A percentile compares a stretch with the other conserved stretches of the same genome.
Evolutionary conservation across 2,888 invertebrate genomes (phyloP).

Genomic region (Drosophila antonietae): DNA sequence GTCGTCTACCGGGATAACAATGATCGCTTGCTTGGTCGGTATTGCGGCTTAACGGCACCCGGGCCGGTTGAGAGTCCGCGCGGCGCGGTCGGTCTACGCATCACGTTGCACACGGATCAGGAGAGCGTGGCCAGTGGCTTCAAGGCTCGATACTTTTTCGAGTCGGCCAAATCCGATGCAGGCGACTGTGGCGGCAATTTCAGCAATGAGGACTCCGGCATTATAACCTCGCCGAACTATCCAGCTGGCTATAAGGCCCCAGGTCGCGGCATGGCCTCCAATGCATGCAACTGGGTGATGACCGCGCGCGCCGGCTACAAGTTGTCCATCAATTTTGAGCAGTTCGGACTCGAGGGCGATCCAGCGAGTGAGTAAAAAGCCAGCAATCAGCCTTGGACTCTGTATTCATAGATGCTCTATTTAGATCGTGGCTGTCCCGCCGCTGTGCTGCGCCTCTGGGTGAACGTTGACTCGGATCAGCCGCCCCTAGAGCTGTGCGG

Average conservation of each 20-base stretch:
- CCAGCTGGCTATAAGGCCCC: conserved; percentile 96
- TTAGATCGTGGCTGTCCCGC: conserved; percentile 95
- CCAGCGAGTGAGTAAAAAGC: conserved; percentile 88
- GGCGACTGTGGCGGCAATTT: conserved; percentile 97
- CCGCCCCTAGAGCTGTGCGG: conserved; percentile 96
- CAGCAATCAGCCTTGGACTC: too few relatives aligned
- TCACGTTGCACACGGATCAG: conserved; percentile 94
- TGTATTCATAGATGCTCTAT: neutral
- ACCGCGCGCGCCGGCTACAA: conserved; percentile 93
- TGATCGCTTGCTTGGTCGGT: conserved; percentile 94
- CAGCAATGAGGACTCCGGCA: conserved; percentile 92
- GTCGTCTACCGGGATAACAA: conserved; percentile 93
- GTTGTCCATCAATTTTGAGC: conserved; percentile 95
- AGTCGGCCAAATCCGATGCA: conserved; percentile 93
- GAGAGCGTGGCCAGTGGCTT: conserved; percentile 97
- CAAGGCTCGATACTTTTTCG: conserved; percentile 97
- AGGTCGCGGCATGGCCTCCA: conserved; percentile 90
- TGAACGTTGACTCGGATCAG: conserved; percentile 88
- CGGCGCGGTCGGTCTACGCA: conserved; percentile 94
- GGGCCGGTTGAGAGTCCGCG: conserved; percentile 97
- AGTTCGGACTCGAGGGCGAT: conserved; percentile 97
- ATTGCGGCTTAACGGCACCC: conserved; percentile 95
- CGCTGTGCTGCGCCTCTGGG: conserved; percentile 95
- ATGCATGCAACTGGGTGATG: conserved; percentile 98
- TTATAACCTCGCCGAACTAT: conserved; percentile 95